phyloP scores from a whole-genome alignment of 1,140 invertebrate species.

The Bombus huntii region DNA sequence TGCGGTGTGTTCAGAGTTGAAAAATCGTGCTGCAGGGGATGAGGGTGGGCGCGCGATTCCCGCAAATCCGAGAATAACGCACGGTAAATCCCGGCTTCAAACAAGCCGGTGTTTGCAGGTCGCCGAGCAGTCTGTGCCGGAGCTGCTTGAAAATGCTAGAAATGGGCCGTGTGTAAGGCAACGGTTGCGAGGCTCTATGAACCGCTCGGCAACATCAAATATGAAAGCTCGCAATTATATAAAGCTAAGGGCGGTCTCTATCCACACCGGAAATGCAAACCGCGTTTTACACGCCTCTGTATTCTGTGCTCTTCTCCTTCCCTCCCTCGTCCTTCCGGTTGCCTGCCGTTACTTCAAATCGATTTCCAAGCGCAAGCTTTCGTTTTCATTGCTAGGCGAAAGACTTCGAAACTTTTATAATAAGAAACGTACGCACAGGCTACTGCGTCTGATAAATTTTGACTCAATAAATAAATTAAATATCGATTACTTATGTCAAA shows the following conservation, averaged over 20 bases:
- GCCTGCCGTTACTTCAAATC: background rate
- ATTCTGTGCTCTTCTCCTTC: background rate
- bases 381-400: background rate
- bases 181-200: constrained; percentile 50
- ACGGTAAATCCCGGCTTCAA: constrained; percentile 68
- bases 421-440: no score
- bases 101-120: constrained; percentile 67
- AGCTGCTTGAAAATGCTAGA: constrained; percentile 65
- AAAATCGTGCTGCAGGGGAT: constrained; percentile 18
- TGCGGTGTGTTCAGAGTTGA: background rate
- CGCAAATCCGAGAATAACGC: constrained; percentile 65
- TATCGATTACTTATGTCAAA: background rate
- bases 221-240: constrained; percentile 72
- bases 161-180: constrained; percentile 62
- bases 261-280: constrained; percentile 40
- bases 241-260: constrained; percentile 60
- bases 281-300: constrained; percentile 11
- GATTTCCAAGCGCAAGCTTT: background rate
- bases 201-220: constrained; percentile 66
- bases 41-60: constrained; percentile 18
- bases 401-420: background rate
- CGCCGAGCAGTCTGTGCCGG: constrained; percentile 51
- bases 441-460: background rate
- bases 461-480: background rate
- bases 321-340: background rate